Base-by-base conservation (phyloP, 2,797 vertebrate genomes). In the Spondyliosoma cantharus region DNA sequence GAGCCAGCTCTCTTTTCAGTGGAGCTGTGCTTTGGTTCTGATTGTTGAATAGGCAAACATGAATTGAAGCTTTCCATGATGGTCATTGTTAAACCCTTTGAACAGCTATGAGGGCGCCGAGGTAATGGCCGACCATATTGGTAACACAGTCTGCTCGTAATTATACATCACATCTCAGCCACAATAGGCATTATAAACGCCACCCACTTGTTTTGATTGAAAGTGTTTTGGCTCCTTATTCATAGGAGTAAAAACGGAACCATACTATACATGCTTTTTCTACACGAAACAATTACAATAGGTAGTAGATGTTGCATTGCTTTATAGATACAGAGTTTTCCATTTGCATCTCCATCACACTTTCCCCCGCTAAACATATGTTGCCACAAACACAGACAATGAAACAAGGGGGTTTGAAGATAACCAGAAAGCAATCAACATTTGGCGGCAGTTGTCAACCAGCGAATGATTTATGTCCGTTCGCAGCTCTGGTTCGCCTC, bases 401-500 rank as follows among this genome's bases (percentile, higher is more conserved):
- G 78, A 88, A 91, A 91, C 90, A 72, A 85, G 86, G 83, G 62
- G 29, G 68, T 81, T 90, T 85, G 86, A 84, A 90, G 91, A 92
- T 91, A 93, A 93, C 88, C 86, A 81, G 87, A 87, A 92, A 92
- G 89, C 89, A 91, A 93, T 93, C 89, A 91, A 77, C 86, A 75
- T 89, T 91, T 90, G 86, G 86, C 75, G 62, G 82, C 80, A 45
- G 65, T 84, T 92, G 92, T 93, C 92, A 91, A 76, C 77, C 66
- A 7, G 86, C 74, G 78, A 90, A 90, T 94, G 92, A 92, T 92
- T 93, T 90, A 92, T 93, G 92, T 92, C 86, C 71, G 81, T 91
- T 84, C 67, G 42, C 64, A 17, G 85, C 84, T 73, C 79, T 32
- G 71, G 78, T 91, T 90, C 60, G 85, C 79, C 72, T 79, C 76